Evolutionary conservation across 2,113 vertebrate genomes (phyloP).

Genomic region (Crotalus helleri): DNA sequence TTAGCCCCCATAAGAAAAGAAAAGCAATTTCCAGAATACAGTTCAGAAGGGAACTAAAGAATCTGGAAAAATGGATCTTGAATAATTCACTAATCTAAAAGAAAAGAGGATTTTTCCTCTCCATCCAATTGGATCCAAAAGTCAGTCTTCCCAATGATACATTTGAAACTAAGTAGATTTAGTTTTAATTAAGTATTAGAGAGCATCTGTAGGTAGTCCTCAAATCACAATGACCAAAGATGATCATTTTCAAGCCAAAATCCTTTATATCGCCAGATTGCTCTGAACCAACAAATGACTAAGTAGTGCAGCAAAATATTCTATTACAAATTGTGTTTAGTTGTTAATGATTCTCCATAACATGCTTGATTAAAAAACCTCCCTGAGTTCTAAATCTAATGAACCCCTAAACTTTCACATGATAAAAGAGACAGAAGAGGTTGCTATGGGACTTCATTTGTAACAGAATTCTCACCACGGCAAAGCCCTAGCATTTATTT

Average conservation of each 20-base stretch:
- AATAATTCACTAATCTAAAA: background rate
- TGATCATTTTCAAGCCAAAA: background rate
- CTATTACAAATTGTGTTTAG: constrained; percentile 46
- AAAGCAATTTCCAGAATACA: background rate
- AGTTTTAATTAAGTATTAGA: background rate
- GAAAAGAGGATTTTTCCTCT: background rate
- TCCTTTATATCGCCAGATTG: background rate
- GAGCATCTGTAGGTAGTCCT: background rate
- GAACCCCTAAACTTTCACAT: constrained; percentile 64
- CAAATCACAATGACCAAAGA: background rate
- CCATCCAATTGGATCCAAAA: background rate
- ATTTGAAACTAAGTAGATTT: background rate
- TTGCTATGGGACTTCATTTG: background rate
- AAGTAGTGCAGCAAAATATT: background rate
- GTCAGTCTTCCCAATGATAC: background rate
- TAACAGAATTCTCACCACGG: background rate
- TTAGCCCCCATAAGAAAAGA: background rate
- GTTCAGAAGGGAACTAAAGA: background rate
- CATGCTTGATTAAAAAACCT: constrained; percentile 66
- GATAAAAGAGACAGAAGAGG: background rate
- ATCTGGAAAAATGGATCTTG: background rate
- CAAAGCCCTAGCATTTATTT: background rate
- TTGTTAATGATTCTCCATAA: constrained; percentile 59
- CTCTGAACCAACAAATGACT: constrained; percentile 1
- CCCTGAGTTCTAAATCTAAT: constrained; percentile 62